Evolutionary conservation across 2,888 invertebrate genomes (phyloP), one percentile per base, ranked within the genome.

Genomic region (Apamea sordens): DNA sequence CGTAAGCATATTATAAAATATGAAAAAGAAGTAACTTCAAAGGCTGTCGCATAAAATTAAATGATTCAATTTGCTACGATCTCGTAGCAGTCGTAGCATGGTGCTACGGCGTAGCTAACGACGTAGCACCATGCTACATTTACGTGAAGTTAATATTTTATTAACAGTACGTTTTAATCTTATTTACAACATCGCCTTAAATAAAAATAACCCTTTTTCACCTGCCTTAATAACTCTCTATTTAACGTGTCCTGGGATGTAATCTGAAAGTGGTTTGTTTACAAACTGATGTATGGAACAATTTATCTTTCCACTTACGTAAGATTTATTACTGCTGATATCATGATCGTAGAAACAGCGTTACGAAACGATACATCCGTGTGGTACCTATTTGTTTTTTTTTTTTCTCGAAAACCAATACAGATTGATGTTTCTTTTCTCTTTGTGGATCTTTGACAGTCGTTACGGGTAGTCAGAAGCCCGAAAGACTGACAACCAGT

Each of bases 181-280:
- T 44, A 24, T 53, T 44, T 7, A 24, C 13, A 28, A 61, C 24
- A 65, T 59, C 1, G 36, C 44, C 21, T 32, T 50, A 32, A 15
- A 32, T 18, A 59, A 79, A 84, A 69, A 70, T 28, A 24, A 59
- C 24, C 64, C 77, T 50, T 56, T 65, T 32, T 50, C 21, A 56
- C 56, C 10, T 41, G n/a, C 18, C 24, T 18, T 53, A 82, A 15
- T 68, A 61, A 53, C 61, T 53, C 84, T 53, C 18, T 18, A 21
- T 68, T 50, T 53, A 59, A 82, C 3, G 63, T 73, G 82, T 50
- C 63, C 11, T 24, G 63, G 47, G 86, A 82, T 82, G 41, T 74
- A 68, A 82, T 73, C 74, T 69, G 24, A 82, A 86, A 86, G 74
- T 82, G 86, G 72, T 80, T 81, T 81, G 86, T 82, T 86, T 44